These are phyloP conservation scores for Oceanodroma tethys DNA, from an alignment of 2,113 vertebrate genomes.

Conservation along the genomic window DNA sequence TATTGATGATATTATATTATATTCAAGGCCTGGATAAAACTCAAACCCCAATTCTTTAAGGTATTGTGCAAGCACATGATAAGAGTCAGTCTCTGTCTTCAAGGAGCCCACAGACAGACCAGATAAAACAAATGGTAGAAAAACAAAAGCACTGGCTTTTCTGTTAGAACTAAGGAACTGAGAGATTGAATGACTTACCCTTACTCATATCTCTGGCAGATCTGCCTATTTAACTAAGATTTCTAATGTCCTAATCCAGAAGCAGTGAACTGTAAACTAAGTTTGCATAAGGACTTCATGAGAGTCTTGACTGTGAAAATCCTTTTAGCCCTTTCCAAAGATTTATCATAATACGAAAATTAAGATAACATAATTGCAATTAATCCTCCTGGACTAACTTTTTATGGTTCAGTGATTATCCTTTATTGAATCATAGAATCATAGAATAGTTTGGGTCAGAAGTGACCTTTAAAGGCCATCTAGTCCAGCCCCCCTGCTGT, in stretches of 20 bases:
- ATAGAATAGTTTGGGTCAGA: no score
- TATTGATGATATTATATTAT: neutral
- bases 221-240: neutral
- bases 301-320: neutral
- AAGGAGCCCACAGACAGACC: neutral
- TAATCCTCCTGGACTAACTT: neutral
- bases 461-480: no score
- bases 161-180: neutral
- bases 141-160: neutral
- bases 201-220: neutral
- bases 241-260: neutral
- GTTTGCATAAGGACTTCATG: neutral
- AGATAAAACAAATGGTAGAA: neutral
- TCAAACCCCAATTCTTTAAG: neutral
- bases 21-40: neutral
- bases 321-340: neutral
- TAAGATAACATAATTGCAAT: neutral
- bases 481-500: no score
- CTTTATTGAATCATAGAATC: no score
- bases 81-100: neutral
- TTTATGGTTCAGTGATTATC: neutral
- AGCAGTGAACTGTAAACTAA: neutral
- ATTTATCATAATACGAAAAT: neutral
- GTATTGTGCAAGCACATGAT: neutral
- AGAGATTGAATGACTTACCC: neutral